Conservation (phyloP, 1,140 invertebrate species). For the Calliphora vicina region DNA sequence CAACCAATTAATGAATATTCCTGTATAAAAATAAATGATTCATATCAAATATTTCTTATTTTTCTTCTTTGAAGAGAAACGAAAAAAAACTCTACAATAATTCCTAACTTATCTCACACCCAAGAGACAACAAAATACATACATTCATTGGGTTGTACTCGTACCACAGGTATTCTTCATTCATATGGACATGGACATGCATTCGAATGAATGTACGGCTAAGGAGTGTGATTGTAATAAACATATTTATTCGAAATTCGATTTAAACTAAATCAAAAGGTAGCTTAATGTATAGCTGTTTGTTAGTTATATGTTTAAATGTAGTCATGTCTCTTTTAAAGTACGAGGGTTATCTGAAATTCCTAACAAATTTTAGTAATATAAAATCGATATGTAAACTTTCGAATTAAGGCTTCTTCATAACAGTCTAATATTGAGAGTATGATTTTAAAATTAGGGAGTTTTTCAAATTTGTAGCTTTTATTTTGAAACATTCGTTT, state of each 20-base stretch:
- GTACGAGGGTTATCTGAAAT: no score
- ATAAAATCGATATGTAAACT: no score
- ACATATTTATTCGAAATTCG: background rate
- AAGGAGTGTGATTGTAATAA: background rate
- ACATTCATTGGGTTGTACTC: background rate
- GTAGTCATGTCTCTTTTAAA: no score
- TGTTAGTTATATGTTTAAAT: no score
- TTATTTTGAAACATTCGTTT: no score
- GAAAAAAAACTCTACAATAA: background rate
- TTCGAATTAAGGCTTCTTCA: no score
- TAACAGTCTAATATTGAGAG: no score
- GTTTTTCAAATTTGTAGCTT: no score
- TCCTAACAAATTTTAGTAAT: no score
- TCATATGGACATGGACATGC: background rate
- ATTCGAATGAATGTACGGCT: no score
- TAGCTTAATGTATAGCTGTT: background rate
- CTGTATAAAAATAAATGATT: background rate
- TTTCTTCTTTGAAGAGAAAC: background rate
- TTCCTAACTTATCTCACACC: conserved; percentile 1
- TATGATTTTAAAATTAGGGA: no score
- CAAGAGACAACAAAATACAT: background rate
- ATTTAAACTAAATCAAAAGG: background rate
- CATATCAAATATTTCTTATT: background rate
- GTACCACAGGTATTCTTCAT: background rate
- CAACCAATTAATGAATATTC: background rate